These are phyloP conservation scores for Gavialis gangeticus DNA, from an alignment of 2,113 vertebrate genomes.

Conservation along the genomic window DNA sequence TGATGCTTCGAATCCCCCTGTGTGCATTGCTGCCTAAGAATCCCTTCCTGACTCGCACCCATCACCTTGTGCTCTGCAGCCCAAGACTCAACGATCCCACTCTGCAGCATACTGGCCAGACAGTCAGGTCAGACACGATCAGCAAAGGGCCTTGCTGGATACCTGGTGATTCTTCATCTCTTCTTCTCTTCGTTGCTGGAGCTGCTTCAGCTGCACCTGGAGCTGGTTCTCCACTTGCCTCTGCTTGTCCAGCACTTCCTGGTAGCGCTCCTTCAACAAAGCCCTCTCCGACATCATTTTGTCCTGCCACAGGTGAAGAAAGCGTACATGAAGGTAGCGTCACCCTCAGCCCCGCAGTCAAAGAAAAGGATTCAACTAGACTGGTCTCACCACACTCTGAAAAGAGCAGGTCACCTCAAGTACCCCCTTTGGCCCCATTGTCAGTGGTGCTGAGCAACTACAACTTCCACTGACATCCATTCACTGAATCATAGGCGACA, in stretches of 20 bases:
- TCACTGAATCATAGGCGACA: no score
- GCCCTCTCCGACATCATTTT: constrained; percentile 83
- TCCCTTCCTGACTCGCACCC: background rate
- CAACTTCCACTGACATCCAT: no score
- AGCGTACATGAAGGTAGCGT: background rate
- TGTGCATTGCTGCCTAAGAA: rapidly evolving
- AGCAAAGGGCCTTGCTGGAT: background rate
- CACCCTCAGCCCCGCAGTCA: rapidly evolving
- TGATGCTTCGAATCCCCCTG: background rate
- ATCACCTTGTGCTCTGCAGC: background rate
- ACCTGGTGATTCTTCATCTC: constrained; percentile 88
- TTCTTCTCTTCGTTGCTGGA: constrained; percentile 84
- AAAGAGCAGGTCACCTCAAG: background rate
- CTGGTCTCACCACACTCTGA: no score
- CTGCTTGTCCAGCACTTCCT: constrained; percentile 84
- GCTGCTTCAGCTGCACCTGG: constrained; percentile 80
- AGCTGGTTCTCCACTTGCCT: constrained; percentile 83
- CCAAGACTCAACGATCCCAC: background rate
- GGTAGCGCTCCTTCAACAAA: constrained; percentile 83
- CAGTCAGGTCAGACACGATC: rapidly evolving
- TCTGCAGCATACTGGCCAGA: rapidly evolving
- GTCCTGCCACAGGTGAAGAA: constrained; percentile 64
- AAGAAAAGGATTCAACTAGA: rapidly evolving
- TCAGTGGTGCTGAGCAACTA: no score
- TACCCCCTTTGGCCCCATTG: background rate